Conservation (phyloP, 1,140 invertebrate species). For the Drosophila kurseongensis region DNA sequence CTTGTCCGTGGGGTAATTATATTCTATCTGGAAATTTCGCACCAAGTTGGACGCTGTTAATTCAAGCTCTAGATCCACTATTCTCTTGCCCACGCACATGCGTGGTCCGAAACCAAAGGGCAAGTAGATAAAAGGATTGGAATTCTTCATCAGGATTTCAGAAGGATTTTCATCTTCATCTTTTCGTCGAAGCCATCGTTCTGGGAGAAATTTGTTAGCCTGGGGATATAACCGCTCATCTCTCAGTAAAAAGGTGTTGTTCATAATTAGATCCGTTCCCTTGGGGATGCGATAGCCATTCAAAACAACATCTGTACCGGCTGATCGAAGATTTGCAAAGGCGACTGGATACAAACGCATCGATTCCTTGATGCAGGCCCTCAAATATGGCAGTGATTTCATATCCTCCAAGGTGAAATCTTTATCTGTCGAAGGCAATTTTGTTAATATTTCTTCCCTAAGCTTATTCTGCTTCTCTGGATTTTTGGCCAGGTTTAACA, state of each 20-base stretch:
- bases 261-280: conserved; percentile 84
- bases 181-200: conserved; percentile 85
- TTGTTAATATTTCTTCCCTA: conserved; percentile 85
- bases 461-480: conserved; percentile 85
- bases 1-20: conserved; percentile 76
- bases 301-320: conserved; percentile 90
- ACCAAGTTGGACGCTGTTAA: conserved; percentile 87
- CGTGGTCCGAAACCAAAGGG: conserved; percentile 88
- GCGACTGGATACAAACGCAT: conserved; percentile 93
- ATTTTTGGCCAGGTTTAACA: conserved; percentile 84
- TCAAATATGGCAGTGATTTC: conserved; percentile 84
- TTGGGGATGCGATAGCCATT: conserved; percentile 93
- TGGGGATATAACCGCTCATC: conserved; percentile 85
- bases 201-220: conserved; percentile 86
- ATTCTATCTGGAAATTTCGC: conserved; percentile 86
- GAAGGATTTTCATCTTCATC: background rate
- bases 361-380: conserved; percentile 86
- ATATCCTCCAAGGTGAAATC: conserved; percentile 78
- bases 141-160: conserved; percentile 70
- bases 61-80: conserved; percentile 90
- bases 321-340: conserved; percentile 91
- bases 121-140: conserved; percentile 86
- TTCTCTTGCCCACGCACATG: conserved; percentile 87
- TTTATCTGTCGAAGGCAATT: conserved; percentile 57
- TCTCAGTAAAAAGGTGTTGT: conserved; percentile 79